Percentiles rank a stretch among this genome's conserved stretches.
Conservation (phyloP, 2,888 invertebrate genomes). For the Athripsodes cinereus region DNA sequence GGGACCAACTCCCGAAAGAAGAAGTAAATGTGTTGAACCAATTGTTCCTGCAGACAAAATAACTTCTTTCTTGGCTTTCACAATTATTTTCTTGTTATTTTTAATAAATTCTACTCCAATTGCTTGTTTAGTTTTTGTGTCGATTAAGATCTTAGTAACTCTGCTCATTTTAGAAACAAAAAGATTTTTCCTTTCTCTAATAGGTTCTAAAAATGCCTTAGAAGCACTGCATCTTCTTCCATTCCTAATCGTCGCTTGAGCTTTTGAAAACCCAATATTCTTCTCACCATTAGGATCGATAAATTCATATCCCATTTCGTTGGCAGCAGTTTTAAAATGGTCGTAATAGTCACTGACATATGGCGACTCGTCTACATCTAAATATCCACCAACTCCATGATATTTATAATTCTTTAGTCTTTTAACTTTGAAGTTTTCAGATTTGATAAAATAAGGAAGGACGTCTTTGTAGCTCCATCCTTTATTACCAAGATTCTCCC, state of each 20-base stretch:
- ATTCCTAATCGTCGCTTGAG: slow-evolving; percentile 62
- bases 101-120: slow-evolving; percentile 66
- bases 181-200: slow-evolving; percentile 58
- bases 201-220: slow-evolving; percentile 71
- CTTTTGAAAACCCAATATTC: slow-evolving; percentile 60
- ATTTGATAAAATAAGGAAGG: slow-evolving; percentile 70
- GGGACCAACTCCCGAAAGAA: slow-evolving; percentile 80
- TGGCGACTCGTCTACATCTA: slow-evolving; percentile 62
- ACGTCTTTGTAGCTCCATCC: slow-evolving; percentile 76
- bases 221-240: slow-evolving; percentile 74
- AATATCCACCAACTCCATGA: slow-evolving; percentile 61
- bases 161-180: slow-evolving; percentile 63
- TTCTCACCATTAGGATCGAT: slow-evolving; percentile 65
- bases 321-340: slow-evolving; percentile 60
- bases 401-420: slow-evolving; percentile 56
- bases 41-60: slow-evolving; percentile 76
- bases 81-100: slow-evolving; percentile 45
- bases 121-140: slow-evolving; percentile 53
- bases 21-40: slow-evolving; percentile 78
- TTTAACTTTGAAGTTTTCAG: slow-evolving; percentile 60
- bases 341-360: slow-evolving; percentile 57
- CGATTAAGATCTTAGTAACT: slow-evolving; percentile 62
- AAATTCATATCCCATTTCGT: slow-evolving; percentile 62
- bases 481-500: slow-evolving; percentile 70
- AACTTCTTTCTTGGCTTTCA: slow-evolving; percentile 64